Evolutionary conservation across 2,113 vertebrate species (phyloP).

Genomic region (Corapipo altera): DNA sequence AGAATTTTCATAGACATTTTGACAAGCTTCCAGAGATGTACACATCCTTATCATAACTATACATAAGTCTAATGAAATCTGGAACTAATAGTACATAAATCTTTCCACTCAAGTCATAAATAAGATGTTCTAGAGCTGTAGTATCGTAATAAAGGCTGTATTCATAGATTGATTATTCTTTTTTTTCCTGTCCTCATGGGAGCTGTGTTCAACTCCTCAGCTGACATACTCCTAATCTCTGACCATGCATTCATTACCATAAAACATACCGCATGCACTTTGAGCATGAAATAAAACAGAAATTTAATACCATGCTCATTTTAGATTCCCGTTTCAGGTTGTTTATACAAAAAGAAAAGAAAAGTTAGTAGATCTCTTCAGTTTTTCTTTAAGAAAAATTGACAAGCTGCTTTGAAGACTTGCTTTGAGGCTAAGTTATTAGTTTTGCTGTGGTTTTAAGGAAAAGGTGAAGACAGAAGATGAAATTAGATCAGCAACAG

Average conservation of each 20-base stretch:
- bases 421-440: conserved; percentile 54
- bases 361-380: not conserved
- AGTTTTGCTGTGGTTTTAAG: conserved; percentile 61
- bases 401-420: conserved; percentile 59
- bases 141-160: conserved; percentile 24
- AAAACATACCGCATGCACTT: conserved; percentile 30
- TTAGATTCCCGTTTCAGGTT: conserved; percentile 18
- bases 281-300: conserved; percentile 49
- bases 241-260: not conserved
- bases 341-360: conserved; percentile 28
- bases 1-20: conserved; percentile 22
- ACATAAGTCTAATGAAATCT: conserved; percentile 37
- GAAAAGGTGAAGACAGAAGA: conserved; percentile 66
- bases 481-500: conserved; percentile 59
- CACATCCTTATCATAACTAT: conserved; percentile 31
- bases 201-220: not conserved
- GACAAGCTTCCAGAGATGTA: conserved; percentile 15
- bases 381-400: conserved; percentile 54
- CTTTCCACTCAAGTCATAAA: conserved; percentile 25
- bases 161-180: not conserved
- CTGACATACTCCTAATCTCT: conserved; percentile 34
- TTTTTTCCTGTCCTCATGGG: not conserved
- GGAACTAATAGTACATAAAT: conserved; percentile 37
- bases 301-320: conserved; percentile 47
- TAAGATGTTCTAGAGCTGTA: conserved; percentile 29